Percentiles rank a stretch among this genome's conserved stretches.
Conservation (phyloP, 2,797 vertebrate genomes). For the Tapera naevia region DNA sequence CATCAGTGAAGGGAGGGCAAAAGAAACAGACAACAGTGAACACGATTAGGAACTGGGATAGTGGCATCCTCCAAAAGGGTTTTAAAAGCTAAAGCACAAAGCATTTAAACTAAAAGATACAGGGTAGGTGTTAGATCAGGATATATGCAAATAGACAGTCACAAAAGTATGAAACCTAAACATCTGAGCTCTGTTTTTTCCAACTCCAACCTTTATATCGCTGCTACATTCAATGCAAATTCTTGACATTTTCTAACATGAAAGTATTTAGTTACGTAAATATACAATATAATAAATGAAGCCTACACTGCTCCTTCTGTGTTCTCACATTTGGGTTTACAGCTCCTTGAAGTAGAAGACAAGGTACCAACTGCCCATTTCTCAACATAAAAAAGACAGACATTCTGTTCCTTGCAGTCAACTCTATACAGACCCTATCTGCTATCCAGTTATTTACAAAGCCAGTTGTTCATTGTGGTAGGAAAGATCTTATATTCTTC, state of each 20-base stretch:
- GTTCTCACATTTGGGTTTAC: background rate
- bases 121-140: slow-evolving; percentile 44
- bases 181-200: background rate
- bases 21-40: slow-evolving; percentile 85
- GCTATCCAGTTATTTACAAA: background rate
- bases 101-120: slow-evolving; percentile 67
- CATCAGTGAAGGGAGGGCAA: slow-evolving; percentile 86
- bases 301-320: background rate
- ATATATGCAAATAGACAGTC: slow-evolving; percentile 64
- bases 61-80: slow-evolving; percentile 58
- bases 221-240: background rate
- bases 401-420: background rate
- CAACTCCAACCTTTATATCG: background rate
- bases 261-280: background rate
- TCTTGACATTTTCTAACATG: background rate
- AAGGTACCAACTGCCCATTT: background rate
- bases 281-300: background rate
- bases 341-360: background rate
- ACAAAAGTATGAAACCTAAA: background rate
- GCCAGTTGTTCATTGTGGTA: background rate
- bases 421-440: background rate
- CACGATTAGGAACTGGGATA: slow-evolving; percentile 76
- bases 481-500: background rate
- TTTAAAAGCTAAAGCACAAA: slow-evolving; percentile 57
- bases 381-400: background rate